phyloP scores from a whole-genome alignment of 2,797 vertebrate genomes.

The Bradypodion pumilum region DNA sequence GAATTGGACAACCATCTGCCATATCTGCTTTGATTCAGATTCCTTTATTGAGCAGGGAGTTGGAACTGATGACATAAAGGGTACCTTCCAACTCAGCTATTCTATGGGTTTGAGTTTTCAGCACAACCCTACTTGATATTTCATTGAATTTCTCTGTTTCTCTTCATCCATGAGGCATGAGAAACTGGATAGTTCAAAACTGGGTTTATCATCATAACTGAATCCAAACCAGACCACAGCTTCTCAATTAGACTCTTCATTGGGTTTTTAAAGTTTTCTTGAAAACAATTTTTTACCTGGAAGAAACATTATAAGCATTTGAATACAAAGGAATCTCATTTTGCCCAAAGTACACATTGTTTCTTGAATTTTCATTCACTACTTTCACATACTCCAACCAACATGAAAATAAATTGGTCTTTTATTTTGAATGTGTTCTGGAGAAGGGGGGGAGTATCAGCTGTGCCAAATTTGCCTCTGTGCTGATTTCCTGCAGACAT shows the following conservation, averaged over 20 bases:
- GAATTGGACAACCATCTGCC: no score
- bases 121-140: not conserved
- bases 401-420: not conserved
- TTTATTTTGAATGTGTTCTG: not conserved
- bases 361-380: not conserved
- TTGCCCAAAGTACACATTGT: not conserved
- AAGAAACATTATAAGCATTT: not conserved
- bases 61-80: no score
- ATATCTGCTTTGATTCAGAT: no score
- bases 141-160: not conserved
- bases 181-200: not conserved
- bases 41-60: no score
- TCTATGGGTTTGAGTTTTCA: not conserved
- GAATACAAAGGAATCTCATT: not conserved
- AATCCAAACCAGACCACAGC: not conserved
- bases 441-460: not conserved
- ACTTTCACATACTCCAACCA: not conserved
- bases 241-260: no score
- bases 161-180: no score
- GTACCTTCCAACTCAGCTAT: no score
- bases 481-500: constrained; percentile 35
- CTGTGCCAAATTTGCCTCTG: constrained; percentile 22
- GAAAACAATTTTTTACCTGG: not conserved
- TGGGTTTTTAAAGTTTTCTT: no score
- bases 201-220: not conserved